phyloP scores from a whole-genome alignment of 2,888 invertebrate species.

The Oeneis ivallda region DNA sequence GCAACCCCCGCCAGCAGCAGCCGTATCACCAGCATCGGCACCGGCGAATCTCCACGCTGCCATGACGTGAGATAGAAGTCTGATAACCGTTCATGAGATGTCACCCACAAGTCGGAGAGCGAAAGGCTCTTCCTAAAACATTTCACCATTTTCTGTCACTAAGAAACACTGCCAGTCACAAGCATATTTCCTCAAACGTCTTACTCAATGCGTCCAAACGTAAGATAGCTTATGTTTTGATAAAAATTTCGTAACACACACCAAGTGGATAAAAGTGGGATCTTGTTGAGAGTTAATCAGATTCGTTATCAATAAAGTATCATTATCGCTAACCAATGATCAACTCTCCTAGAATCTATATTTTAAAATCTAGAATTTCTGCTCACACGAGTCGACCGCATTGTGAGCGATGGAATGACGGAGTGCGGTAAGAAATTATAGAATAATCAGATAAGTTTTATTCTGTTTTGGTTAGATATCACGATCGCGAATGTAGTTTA shows the following conservation, averaged over 20 bases:
- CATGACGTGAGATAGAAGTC: conserved; percentile 73
- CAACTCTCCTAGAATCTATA: conserved; percentile 17
- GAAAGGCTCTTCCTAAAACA: conserved; percentile 59
- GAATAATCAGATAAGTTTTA: conserved; percentile 19
- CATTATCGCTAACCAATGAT: conserved; percentile 46
- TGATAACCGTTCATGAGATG: conserved; percentile 60
- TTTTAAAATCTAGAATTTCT: conserved; percentile 3
- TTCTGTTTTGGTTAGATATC: conserved; percentile 6
- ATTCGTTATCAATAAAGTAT: conserved; percentile 53
- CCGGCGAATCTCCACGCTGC: conserved; percentile 68
- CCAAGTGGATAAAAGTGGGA: conserved; percentile 35
- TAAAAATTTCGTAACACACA: conserved; percentile 48
- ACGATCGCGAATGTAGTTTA: conserved; percentile 18
- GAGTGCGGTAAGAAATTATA: neutral
- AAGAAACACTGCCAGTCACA: conserved; percentile 22
- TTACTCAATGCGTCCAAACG: conserved; percentile 8
- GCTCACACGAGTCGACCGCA: neutral
- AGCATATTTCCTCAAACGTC: conserved; percentile 10
- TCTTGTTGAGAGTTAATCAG: conserved; percentile 34
- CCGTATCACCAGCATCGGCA: conserved; percentile 62
- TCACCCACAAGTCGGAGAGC: conserved; percentile 66
- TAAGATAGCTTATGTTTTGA: conserved; percentile 25
- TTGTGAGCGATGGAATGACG: neutral
- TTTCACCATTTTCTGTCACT: conserved; percentile 61
- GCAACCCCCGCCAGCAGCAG: conserved; percentile 52